Evolutionary conservation across 1,140 invertebrate genomes (phyloP).

Genomic region (Druon quercuslanigerum): DNA sequence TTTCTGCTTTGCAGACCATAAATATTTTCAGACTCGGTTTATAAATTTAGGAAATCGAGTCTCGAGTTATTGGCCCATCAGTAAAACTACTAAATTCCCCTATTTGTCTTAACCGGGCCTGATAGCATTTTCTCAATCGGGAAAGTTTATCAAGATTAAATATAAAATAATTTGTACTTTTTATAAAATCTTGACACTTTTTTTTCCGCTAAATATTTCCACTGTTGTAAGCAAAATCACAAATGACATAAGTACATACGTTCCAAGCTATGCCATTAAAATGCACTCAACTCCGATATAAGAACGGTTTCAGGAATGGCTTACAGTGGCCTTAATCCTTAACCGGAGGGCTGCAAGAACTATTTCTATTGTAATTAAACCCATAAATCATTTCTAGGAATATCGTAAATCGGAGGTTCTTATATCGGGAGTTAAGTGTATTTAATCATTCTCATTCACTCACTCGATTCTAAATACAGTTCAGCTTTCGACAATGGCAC

Average conservation of each 20-base stretch:
- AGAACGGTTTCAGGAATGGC: no score
- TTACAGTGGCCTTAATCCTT: no score
- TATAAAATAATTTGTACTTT: not conserved
- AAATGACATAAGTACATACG: conserved; percentile 41
- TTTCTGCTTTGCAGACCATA: not conserved
- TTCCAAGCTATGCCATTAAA: conserved; percentile 39
- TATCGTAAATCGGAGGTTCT: no score
- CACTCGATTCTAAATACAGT: conserved; percentile 21
- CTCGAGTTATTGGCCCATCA: not conserved
- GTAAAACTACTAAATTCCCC: not conserved
- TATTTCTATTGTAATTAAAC: no score
- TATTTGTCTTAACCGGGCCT: not conserved
- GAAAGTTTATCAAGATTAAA: not conserved
- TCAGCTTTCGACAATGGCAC: conserved; percentile 50
- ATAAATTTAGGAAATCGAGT: not conserved
- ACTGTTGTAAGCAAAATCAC: not conserved
- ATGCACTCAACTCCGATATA: not conserved
- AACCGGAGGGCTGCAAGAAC: no score
- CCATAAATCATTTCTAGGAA: no score
- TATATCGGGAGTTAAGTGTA: not conserved
- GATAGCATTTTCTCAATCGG: no score
- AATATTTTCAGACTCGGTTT: not conserved
- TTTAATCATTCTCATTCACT: conserved; percentile 39
- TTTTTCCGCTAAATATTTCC: not conserved
- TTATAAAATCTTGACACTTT: not conserved